These are phyloP conservation scores for Babylonia areolata DNA, from an alignment of 1,140 invertebrate species.

Conservation along the genomic window DNA sequence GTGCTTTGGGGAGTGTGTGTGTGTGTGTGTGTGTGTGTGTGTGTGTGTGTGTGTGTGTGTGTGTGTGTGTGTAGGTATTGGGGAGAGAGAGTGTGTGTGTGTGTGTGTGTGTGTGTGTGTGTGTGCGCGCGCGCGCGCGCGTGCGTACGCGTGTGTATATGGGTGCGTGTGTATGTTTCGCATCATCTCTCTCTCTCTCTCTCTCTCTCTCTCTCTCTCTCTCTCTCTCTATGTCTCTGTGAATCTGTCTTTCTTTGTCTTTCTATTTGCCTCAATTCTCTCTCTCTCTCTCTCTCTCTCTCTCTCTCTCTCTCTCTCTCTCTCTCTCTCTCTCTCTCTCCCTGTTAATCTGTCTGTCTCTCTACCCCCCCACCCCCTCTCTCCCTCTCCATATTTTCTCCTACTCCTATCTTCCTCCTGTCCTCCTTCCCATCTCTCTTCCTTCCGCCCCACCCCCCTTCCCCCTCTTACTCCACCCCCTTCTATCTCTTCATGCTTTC, in stretches of 20 bases:
- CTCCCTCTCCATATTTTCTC: no score
- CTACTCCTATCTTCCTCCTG: no score
- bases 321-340: conserved; percentile 12
- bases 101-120: conserved; percentile 20
- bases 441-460: no score
- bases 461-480: no score
- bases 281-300: conserved; percentile 5
- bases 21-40: no score
- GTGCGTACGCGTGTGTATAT: conserved; percentile 10
- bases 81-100: not conserved
- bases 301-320: conserved; percentile 16
- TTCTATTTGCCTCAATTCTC: no score
- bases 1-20: no score
- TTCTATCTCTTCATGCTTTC: no score
- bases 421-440: no score
- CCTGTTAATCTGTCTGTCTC: not conserved
- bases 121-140: not conserved
- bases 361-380: not conserved
- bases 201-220: not conserved
- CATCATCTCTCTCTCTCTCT: conserved; percentile 21
- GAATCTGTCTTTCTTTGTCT: not conserved
- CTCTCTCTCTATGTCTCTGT: not conserved
- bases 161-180: conserved; percentile 18
- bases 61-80: not conserved
- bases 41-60: no score